Percentiles rank a stretch among this genome's conserved stretches.
Conservation (phyloP, 2,113 vertebrate genomes). For the Rhegmatorhina hoffmannsi region DNA sequence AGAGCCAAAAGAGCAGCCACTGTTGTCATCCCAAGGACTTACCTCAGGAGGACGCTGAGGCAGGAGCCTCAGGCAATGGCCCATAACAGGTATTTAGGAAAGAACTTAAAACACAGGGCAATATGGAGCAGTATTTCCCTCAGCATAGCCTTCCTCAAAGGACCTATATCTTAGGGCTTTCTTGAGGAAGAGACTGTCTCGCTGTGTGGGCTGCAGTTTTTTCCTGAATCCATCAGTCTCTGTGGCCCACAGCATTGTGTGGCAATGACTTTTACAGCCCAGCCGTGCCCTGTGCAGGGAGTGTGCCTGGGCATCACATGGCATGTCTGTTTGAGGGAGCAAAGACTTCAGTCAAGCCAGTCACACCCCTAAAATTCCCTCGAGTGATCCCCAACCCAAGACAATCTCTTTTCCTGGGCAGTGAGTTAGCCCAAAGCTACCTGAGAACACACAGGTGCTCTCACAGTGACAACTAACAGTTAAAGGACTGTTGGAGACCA, state of each 20-base stretch:
- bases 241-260: too few relatives aligned
- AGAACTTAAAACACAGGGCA: background rate
- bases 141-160: background rate
- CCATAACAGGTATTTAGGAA: background rate
- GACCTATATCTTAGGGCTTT: background rate
- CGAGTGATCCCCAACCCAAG: background rate
- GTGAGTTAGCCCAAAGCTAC: background rate
- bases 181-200: background rate
- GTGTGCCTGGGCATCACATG: rapidly evolving
- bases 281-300: background rate
- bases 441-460: background rate
- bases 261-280: background rate
- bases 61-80: background rate
- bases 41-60: background rate
- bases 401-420: background rate
- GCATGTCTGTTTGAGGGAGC: background rate
- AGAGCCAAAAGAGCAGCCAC: background rate
- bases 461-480: background rate
- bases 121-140: background rate
- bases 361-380: background rate
- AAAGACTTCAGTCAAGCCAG: background rate
- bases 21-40: background rate
- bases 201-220: background rate
- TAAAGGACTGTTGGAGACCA: background rate
- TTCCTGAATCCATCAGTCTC: background rate